Evolutionary conservation across 2,797 vertebrate species (phyloP).

Genomic region (Tokudaia muenninki): DNA sequence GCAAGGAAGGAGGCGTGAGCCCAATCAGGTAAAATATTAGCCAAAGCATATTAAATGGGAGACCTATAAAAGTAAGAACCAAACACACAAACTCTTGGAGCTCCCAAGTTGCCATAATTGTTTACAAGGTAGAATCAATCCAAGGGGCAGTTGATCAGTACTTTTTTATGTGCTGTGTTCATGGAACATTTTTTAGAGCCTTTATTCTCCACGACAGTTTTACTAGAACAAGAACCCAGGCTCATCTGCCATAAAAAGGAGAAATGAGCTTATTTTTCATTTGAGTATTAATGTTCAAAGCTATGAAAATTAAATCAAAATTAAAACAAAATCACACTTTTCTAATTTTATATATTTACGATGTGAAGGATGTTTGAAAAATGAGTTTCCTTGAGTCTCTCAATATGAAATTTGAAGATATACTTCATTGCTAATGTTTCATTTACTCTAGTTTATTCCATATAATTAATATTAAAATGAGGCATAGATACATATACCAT

Average conservation of each 20-base stretch:
- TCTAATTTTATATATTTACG: conserved; percentile 39
- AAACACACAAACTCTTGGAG: conserved; percentile 29
- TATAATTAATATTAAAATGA: conserved; percentile 36
- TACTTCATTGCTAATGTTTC: conserved; percentile 23
- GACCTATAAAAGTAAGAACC: conserved; percentile 31
- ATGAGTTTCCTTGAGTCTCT: conserved; percentile 11
- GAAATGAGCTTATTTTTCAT: conserved; percentile 56
- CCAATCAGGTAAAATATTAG: conserved; percentile 32
- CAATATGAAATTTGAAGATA: conserved; percentile 47
- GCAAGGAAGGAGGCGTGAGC: neutral
- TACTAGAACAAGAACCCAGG: conserved; percentile 38
- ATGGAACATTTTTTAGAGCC: conserved; percentile 52
- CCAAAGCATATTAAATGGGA: conserved; percentile 51
- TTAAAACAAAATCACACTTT: neutral
- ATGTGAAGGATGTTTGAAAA: conserved; percentile 47
- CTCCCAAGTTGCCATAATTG: conserved; percentile 41
- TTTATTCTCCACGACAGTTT: conserved; percentile 69
- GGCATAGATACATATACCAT: neutral
- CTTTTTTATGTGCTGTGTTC: conserved; percentile 44
- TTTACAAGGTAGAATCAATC: conserved; percentile 44
- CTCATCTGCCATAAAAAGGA: conserved; percentile 46
- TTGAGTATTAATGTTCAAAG: conserved; percentile 56
- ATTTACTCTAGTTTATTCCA: conserved; percentile 1
- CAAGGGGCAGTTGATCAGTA: conserved; percentile 44
- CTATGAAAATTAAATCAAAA: neutral